These are phyloP conservation scores for Pelagia noctiluca DNA, from an alignment of 30 jellyfish, hydroid and myxozoan species.

Conservation along the genomic window DNA sequence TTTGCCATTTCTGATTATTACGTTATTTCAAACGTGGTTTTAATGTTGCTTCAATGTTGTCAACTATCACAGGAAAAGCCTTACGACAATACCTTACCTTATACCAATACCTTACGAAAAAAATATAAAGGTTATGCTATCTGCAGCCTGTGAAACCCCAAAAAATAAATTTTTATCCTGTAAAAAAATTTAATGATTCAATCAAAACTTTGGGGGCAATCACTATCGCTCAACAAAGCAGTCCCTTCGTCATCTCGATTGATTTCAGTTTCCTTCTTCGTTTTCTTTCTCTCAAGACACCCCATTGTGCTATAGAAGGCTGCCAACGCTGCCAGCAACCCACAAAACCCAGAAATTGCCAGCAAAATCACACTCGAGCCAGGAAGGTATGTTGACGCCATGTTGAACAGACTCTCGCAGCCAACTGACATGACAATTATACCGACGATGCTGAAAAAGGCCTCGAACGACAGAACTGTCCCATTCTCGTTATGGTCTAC, in stretches of 20 bases:
- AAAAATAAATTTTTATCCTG: too few relatives aligned
- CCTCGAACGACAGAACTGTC: slow-evolving; percentile 49
- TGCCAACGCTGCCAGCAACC: background rate
- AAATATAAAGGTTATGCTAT: background rate
- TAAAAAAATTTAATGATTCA: background rate
- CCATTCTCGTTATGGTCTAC: slow-evolving; percentile 48
- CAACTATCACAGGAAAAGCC: too few relatives aligned
- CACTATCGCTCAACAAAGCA: background rate
- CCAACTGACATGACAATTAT: slow-evolving; percentile 40
- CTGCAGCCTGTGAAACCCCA: background rate
- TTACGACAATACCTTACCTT: too few relatives aligned
- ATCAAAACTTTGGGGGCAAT: background rate
- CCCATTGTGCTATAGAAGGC: background rate
- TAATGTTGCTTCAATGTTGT: too few relatives aligned
- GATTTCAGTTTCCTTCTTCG: background rate
- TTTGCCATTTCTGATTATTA: too few relatives aligned
- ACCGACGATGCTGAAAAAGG: slow-evolving; percentile 48
- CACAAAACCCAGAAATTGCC: background rate
- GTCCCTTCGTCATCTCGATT: background rate
- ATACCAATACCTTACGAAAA: too few relatives aligned
- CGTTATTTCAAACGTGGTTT: too few relatives aligned
- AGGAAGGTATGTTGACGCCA: slow-evolving; percentile 51
- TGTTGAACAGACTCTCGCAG: slow-evolving; percentile 29
- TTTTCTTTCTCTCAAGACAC: too few relatives aligned
- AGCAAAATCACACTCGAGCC: slow-evolving; percentile 58